These are phyloP conservation scores for Anthopleura sola DNA, from an alignment of 64 coral and sea anemone genomes.

Conservation along the genomic window DNA sequence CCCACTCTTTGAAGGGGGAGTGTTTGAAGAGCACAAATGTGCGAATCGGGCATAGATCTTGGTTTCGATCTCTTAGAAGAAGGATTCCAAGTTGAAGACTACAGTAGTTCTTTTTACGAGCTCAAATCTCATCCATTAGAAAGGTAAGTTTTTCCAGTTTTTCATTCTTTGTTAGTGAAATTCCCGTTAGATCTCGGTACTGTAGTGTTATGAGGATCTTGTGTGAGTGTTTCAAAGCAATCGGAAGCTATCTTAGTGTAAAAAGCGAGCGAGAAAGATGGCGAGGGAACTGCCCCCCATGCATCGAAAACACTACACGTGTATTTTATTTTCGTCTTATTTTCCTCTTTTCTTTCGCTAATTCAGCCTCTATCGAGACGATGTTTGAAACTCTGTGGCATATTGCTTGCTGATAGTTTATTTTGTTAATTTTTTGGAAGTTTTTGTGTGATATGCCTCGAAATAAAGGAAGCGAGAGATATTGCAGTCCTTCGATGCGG, in stretches of 20 bases:
- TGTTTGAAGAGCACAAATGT: constrained; percentile 53
- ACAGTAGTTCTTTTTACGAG: constrained; percentile 18
- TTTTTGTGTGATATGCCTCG: background rate
- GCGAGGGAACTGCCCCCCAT: constrained; percentile 16
- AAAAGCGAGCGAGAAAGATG: background rate
- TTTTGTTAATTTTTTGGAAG: background rate
- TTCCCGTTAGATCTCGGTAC: background rate
- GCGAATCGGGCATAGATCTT: constrained; percentile 66
- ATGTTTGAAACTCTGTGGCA: background rate
- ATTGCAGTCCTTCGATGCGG: background rate
- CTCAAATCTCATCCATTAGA: constrained; percentile 35
- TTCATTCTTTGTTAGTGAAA: background rate
- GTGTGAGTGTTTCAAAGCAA: background rate
- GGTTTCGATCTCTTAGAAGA: constrained; percentile 64
- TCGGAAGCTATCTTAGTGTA: background rate
- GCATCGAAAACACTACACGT: constrained; percentile 25
- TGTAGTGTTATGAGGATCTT: background rate
- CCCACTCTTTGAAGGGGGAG: constrained; percentile 28
- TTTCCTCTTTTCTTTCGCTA: background rate
- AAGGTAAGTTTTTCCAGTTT: background rate
- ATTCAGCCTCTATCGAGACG: background rate
- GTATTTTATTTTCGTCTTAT: background rate
- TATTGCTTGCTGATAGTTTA: background rate
- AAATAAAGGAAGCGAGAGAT: background rate
- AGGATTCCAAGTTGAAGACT: constrained; percentile 35